Conservation (phyloP, 1,140 invertebrate genomes). For the Augochlora pura region DNA sequence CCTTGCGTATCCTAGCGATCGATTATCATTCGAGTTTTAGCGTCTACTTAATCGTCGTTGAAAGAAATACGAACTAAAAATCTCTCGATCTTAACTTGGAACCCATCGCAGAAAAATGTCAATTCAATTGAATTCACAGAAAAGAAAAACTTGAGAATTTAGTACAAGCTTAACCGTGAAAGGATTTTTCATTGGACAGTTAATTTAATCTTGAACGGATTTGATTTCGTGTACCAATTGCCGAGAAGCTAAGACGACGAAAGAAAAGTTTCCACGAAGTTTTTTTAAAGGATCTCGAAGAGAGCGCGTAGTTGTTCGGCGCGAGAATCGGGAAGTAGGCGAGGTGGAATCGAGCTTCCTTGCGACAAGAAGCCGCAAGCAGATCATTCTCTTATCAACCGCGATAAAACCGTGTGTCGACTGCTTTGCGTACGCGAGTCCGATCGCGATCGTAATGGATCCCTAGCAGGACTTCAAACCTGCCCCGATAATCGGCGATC, state of each 20-base stretch:
- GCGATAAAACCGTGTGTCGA: conserved; percentile 17
- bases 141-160: too few species aligned
- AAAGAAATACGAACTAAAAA: conserved; percentile 43
- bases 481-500: neutral
- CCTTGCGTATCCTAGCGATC: conserved; percentile 96
- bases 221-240: too few species aligned
- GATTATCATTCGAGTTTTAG: conserved; percentile 66
- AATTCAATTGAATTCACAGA: too few species aligned
- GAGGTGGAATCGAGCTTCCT: neutral
- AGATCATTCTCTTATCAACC: conserved; percentile 43
- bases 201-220: too few species aligned
- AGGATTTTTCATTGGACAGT: too few species aligned
- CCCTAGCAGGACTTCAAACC: neutral
- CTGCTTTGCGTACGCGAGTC: conserved; percentile 17
- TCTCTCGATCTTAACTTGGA: too few species aligned
- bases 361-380: conserved; percentile 10
- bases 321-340: neutral
- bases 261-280: too few species aligned
- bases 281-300: too few species aligned
- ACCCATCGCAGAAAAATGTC: too few species aligned
- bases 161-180: too few species aligned
- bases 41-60: conserved; percentile 60
- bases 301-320: neutral
- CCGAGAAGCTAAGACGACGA: too few species aligned
- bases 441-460: neutral